Conservation (phyloP, 2,113 vertebrate species). For the Tachycineta bicolor region DNA sequence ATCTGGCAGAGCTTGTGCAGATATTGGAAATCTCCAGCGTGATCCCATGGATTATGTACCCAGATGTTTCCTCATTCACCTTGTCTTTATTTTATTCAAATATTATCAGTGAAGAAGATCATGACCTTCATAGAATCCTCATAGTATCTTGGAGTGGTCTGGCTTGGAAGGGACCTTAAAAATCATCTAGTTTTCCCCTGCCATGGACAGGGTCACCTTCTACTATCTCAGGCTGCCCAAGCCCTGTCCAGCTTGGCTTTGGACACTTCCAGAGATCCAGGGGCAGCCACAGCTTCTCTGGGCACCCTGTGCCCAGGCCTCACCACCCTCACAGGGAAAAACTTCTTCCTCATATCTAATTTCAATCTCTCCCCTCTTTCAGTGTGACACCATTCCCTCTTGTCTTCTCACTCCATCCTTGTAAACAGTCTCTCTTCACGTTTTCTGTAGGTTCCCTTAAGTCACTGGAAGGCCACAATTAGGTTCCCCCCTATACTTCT, state of each 20-base stretch:
- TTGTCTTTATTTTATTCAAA: neutral
- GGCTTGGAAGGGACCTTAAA: neutral
- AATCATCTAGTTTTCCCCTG: neutral
- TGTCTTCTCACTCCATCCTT: neutral
- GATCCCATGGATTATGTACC: neutral
- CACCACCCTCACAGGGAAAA: accelerated
- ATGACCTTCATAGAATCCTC: neutral
- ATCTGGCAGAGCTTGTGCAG: neutral
- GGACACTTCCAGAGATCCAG: neutral
- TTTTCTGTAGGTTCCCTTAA: neutral
- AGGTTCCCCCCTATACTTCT: neutral
- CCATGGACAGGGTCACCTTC: neutral
- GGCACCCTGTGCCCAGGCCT: neutral
- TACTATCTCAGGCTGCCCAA: accelerated
- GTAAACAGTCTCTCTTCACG: neutral
- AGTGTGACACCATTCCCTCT: neutral
- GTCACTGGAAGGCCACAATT: accelerated
- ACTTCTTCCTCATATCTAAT: neutral
- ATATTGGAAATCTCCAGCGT: neutral
- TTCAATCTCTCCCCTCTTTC: neutral
- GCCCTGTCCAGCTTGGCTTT: accelerated
- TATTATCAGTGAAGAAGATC: neutral
- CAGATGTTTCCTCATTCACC: neutral
- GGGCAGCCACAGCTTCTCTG: neutral
- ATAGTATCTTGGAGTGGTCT: accelerated